These are phyloP conservation scores for Mesocentrotus franciscanus DNA, from an alignment of 53 echinoderm and acorn worm species.

Conservation along the genomic window DNA sequence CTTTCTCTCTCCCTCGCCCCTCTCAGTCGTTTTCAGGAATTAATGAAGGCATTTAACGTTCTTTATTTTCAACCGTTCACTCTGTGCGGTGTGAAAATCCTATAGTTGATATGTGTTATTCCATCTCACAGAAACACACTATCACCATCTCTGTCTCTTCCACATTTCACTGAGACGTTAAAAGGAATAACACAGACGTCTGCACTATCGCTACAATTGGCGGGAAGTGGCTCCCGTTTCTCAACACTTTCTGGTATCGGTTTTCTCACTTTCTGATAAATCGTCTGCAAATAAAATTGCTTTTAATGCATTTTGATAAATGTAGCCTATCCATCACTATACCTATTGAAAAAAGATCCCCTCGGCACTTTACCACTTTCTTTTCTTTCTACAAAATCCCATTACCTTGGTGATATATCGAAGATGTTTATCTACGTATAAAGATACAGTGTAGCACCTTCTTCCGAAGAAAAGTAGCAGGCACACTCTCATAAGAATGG, in stretches of 20 bases:
- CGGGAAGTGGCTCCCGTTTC: not conserved
- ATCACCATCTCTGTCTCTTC: not conserved
- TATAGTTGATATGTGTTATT: not conserved
- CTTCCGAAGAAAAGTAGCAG: not conserved
- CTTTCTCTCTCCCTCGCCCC: no score
- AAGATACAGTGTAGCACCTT: not conserved
- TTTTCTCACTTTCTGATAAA: constrained; percentile 2
- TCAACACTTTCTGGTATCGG: constrained; percentile 14
- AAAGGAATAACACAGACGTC: not conserved
- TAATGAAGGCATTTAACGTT: not conserved
- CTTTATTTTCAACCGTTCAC: no score
- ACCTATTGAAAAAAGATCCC: constrained; percentile 8
- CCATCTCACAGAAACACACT: not conserved
- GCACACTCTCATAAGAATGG: not conserved
- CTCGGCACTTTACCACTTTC: not conserved
- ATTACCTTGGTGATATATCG: not conserved
- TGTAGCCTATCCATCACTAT: not conserved
- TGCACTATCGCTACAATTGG: not conserved
- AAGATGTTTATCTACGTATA: not conserved
- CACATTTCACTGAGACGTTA: not conserved
- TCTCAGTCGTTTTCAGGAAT: not conserved
- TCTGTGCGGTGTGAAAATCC: not conserved
- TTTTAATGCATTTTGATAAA: constrained; percentile 53
- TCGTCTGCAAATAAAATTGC: constrained; percentile 41
- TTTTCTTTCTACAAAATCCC: not conserved